Percentiles rank a stretch among this genome's conserved stretches.
Conservation (phyloP, 2,888 invertebrate genomes). For the Melanchra persicariae region DNA sequence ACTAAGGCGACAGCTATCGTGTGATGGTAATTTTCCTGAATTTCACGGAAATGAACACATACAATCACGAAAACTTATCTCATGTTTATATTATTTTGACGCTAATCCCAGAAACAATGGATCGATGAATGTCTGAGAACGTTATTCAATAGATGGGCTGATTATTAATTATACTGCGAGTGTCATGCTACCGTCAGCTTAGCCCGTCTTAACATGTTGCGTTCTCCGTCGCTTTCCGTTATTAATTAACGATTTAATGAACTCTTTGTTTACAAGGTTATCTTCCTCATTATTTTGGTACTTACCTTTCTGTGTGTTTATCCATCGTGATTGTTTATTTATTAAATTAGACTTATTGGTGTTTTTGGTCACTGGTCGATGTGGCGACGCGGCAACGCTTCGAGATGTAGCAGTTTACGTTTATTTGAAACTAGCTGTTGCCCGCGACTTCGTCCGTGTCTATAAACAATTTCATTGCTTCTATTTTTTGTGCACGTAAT, state of each 20-base stretch:
- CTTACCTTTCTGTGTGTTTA: neutral
- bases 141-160: slow-evolving; percentile 3
- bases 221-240: neutral
- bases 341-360: no score
- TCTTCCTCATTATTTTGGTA: neutral
- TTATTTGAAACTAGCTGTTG: no score
- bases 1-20: no score
- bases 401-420: no score
- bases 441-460: no score
- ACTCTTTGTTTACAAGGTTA: neutral
- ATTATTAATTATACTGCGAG: slow-evolving; percentile 9
- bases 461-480: no score
- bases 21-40: neutral
- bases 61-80: neutral
- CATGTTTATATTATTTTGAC: neutral
- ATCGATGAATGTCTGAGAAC: neutral
- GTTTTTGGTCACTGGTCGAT: no score
- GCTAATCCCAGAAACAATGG: neutral
- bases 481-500: no score
- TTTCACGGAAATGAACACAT: neutral
- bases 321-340: neutral
- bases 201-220: slow-evolving; percentile 13
- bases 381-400: no score
- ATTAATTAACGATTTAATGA: slow-evolving; percentile 22
- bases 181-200: neutral